Evolutionary conservation across 2,797 vertebrate species (phyloP).

Genomic region (Melanogrammus aeglefinus): DNA sequence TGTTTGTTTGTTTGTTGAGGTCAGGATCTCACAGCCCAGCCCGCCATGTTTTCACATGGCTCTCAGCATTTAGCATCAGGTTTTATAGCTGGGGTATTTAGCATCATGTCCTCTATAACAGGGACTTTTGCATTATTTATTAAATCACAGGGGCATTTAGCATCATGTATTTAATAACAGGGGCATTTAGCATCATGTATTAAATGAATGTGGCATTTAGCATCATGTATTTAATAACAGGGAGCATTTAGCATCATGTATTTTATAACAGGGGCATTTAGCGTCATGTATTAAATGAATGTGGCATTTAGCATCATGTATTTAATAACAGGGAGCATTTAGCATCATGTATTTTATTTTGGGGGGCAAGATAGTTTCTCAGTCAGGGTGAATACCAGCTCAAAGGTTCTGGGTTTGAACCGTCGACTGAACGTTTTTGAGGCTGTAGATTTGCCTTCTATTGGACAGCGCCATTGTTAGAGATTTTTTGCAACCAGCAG

Average conservation of each 20-base stretch:
- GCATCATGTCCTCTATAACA: not conserved
- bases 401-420: not conserved
- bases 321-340: too few relatives aligned
- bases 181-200: not conserved
- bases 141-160: not conserved
- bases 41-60: not conserved
- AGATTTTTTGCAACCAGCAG: too few relatives aligned
- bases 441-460: not conserved
- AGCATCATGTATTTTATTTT: not conserved
- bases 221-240: too few relatives aligned
- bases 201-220: not conserved
- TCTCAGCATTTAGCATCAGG: not conserved
- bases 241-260: too few relatives aligned
- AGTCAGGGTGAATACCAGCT: not conserved
- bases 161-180: not conserved
- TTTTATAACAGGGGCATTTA: not conserved
- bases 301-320: not conserved
- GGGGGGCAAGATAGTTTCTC: not conserved
- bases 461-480: too few relatives aligned
- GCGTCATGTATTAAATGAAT: not conserved
- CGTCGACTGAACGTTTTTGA: not conserved
- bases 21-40: not conserved
- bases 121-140: not conserved
- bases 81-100: not conserved
- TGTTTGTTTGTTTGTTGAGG: constrained; percentile 4